Evolutionary conservation across 2,888 invertebrate genomes (phyloP).

Genomic region (Clusia tigrina): DNA sequence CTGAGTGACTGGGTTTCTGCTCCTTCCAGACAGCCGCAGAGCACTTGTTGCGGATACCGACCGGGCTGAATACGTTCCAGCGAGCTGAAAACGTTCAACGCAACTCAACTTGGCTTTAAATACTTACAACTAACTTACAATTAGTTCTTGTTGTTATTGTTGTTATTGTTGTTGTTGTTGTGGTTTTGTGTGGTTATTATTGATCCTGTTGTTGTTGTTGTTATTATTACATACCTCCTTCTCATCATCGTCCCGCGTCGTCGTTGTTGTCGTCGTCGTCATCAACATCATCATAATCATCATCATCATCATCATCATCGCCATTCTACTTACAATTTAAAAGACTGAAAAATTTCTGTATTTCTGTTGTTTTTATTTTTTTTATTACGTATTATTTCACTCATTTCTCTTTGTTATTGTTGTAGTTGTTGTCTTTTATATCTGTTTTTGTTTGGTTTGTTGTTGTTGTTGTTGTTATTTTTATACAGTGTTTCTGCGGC

Average conservation of each 20-base stretch:
- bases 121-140: constrained; percentile 6
- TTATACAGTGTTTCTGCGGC: too few species aligned
- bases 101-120: not conserved
- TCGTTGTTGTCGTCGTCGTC: too few species aligned
- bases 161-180: constrained; percentile 1
- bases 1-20: not conserved
- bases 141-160: not conserved
- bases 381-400: constrained; percentile 8
- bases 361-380: constrained; percentile 11
- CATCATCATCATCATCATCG: too few species aligned
- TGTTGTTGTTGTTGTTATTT: not conserved
- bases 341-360: not conserved
- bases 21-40: not conserved
- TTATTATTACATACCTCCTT: too few species aligned
- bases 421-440: not conserved
- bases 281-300: too few species aligned
- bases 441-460: not conserved
- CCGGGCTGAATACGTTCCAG: too few species aligned
- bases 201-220: too few species aligned
- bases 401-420: not conserved
- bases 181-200: too few species aligned
- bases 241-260: too few species aligned
- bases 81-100: not conserved
- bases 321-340: not conserved
- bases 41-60: not conserved